Evolutionary conservation across 1,140 invertebrate genomes (phyloP).

Genomic region (Potamilus streckersoni): DNA sequence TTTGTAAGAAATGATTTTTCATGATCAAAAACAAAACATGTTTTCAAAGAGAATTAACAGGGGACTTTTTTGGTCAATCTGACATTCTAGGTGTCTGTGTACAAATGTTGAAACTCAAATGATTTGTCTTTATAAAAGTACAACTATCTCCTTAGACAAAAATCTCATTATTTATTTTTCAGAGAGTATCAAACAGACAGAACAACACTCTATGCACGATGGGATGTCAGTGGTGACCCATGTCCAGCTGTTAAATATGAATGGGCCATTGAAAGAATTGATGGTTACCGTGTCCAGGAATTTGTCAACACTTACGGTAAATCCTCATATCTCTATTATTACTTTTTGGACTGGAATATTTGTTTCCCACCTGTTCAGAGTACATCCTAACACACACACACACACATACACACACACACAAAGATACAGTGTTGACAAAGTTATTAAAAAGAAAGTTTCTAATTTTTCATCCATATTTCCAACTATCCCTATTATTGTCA

Average conservation of each 20-base stretch:
- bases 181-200: constrained; percentile 20
- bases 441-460: no score
- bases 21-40: neutral
- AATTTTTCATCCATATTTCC: no score
- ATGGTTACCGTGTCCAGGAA: constrained; percentile 12
- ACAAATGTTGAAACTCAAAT: neutral
- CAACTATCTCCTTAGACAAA: neutral
- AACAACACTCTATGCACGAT: constrained; percentile 6
- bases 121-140: neutral
- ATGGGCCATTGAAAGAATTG: constrained; percentile 24
- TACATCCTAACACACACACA: no score
- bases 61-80: neutral
- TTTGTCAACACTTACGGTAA: constrained; percentile 14
- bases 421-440: no score
- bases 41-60: neutral
- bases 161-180: neutral
- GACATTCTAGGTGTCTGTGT: neutral
- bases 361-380: no score
- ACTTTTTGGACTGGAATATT: no score
- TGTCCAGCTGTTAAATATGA: constrained; percentile 22
- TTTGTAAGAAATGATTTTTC: neutral
- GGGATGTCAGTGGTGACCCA: constrained; percentile 27
- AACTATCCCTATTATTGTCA: no score
- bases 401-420: no score
- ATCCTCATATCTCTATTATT: neutral